A percentile compares a stretch with the other conserved stretches of the same genome.
Evolutionary conservation across 1,140 invertebrate genomes (phyloP).

Genomic region (Lutraria rhynchaena): DNA sequence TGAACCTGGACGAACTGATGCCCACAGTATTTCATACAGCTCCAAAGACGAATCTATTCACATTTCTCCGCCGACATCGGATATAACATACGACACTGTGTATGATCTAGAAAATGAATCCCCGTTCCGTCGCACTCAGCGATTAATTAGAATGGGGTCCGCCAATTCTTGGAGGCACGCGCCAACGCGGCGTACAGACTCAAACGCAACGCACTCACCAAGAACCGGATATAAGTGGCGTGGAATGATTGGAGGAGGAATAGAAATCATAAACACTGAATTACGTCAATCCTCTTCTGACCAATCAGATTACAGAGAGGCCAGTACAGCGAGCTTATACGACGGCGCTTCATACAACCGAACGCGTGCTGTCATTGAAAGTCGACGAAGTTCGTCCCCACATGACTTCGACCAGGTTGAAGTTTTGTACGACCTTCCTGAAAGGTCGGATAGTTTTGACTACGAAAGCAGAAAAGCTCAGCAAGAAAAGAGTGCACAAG

Average conservation of each 20-base stretch:
- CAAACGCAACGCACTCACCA: slow-evolving; percentile 4
- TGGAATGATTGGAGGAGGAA: slow-evolving; percentile 54
- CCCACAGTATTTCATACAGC: slow-evolving; percentile 29
- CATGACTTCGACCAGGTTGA: slow-evolving; percentile 30
- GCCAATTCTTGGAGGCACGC: slow-evolving; percentile 48
- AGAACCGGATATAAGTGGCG: slow-evolving; percentile 48
- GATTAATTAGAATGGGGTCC: slow-evolving; percentile 52
- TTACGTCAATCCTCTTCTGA: slow-evolving; percentile 33
- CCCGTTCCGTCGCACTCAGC: slow-evolving; percentile 49
- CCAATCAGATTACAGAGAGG: slow-evolving; percentile 10
- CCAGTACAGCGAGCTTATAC: neutral
- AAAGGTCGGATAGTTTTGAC: slow-evolving; percentile 15
- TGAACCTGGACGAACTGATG: neutral
- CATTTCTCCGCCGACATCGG: slow-evolving; percentile 29
- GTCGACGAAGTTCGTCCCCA: neutral
- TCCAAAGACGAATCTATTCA: slow-evolving; percentile 45
- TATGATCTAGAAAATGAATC: slow-evolving; percentile 49
- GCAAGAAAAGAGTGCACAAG: neutral
- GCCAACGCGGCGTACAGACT: neutral
- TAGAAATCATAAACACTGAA: slow-evolving; percentile 55
- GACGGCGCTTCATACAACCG: neutral
- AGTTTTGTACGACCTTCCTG: slow-evolving; percentile 22
- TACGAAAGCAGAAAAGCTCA: neutral
- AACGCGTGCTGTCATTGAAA: neutral
- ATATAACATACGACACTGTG: slow-evolving; percentile 57